Conservation (phyloP, 1,140 invertebrate genomes). For the Piezodorus guildinii region DNA sequence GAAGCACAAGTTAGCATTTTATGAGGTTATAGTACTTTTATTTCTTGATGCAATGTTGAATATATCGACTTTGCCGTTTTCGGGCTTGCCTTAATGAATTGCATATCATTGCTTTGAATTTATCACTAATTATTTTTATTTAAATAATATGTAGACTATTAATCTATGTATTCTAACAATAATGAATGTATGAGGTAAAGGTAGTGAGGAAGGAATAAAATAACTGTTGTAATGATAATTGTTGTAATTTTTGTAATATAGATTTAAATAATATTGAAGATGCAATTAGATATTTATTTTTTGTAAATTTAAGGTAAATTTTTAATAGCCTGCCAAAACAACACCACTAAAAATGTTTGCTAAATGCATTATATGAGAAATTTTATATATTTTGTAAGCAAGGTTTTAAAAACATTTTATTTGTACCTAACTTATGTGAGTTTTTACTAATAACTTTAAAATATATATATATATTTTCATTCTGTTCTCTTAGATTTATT, state of each 20-base stretch:
- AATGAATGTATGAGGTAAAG: neutral
- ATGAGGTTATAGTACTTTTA: too few relatives aligned
- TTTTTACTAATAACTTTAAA: too few relatives aligned
- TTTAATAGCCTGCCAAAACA: conserved; percentile 6
- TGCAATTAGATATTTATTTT: conserved; percentile 1
- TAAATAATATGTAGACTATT: neutral
- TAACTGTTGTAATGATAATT: neutral
- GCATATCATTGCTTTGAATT: conserved; percentile 5
- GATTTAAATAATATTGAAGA: too few relatives aligned
- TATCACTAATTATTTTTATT: neutral
- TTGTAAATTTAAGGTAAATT: neutral
- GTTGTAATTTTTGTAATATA: neutral
- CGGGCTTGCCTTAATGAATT: conserved; percentile 10
- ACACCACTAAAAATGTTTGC: neutral
- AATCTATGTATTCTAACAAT: neutral
- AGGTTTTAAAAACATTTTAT: too few relatives aligned
- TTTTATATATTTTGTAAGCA: too few relatives aligned
- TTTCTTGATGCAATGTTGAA: too few relatives aligned
- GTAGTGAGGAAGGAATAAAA: neutral
- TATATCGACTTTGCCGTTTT: neutral
- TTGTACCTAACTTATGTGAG: too few relatives aligned
- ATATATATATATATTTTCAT: too few relatives aligned
- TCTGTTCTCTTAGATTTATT: too few relatives aligned
- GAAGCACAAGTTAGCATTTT: too few relatives aligned
- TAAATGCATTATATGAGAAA: too few relatives aligned